Percentiles rank a stretch among this genome's conserved stretches.
Conservation (phyloP, 2,888 invertebrate genomes). For the Amiota minor region DNA sequence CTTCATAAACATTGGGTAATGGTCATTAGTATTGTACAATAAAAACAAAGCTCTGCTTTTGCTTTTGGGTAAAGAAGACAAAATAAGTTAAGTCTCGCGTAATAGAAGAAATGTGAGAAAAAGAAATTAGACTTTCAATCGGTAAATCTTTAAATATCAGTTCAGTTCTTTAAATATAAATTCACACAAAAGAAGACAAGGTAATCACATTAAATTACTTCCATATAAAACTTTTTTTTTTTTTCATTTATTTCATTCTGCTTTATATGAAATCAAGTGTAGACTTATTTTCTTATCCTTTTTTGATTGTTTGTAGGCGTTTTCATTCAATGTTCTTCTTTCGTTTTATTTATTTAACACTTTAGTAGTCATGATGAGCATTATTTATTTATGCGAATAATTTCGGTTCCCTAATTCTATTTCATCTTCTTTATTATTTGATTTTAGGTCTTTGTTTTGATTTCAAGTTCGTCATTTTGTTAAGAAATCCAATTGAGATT, state of each 20-base stretch:
- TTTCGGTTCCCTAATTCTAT: background rate
- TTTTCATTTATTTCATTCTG: background rate
- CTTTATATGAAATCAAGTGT: background rate
- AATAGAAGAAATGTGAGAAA: too few species aligned
- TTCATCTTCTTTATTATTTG: background rate
- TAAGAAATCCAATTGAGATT: constrained; percentile 7
- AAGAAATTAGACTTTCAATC: too few species aligned
- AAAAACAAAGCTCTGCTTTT: too few species aligned
- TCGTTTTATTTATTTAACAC: constrained; percentile 17
- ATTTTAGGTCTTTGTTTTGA: background rate
- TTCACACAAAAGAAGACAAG: too few species aligned
- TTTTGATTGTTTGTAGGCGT: background rate
- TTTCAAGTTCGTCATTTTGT: background rate
- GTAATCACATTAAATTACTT: too few species aligned
- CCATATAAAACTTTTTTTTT: background rate
- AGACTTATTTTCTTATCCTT: background rate
- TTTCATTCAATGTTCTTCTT: background rate
- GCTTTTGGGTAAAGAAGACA: too few species aligned
- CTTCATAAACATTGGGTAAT: too few species aligned
- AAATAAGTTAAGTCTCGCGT: too few species aligned
- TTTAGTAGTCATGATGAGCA: constrained; percentile 1
- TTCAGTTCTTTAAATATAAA: too few species aligned
- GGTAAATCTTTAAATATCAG: too few species aligned
- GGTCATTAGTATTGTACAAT: too few species aligned
- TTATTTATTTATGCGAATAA: constrained; percentile 20